Base-by-base conservation (phyloP, 1,140 invertebrate genomes). In the Achatina immaculata region DNA sequence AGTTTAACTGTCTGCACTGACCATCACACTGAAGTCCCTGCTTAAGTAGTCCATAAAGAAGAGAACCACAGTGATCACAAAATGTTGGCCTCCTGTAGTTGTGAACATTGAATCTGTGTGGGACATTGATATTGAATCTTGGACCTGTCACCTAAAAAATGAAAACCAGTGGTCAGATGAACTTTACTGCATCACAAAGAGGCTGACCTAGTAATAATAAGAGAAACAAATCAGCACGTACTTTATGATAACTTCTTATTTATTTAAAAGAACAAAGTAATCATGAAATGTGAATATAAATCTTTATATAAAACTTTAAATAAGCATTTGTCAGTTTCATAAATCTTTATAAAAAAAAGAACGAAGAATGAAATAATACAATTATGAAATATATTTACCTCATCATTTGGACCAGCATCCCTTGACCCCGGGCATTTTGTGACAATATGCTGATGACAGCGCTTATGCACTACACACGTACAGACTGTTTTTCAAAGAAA, bases 21-120 rank as follows among this genome's bases (percentile, higher is more conserved):
- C 96, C 95, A 94, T 98, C 96, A 93, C 99, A 99, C 91, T 99
- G 97, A 82, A 99, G 93, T 43, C 99, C 99, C 93, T 99, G 99
- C 91, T 94, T 96, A 87, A 97, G 95, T 82, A 99, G 94, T 28
- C 98, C 99, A 91, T 99, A 99, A n/a, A 99, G 94, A 87, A 98
- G 92, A 24, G 96, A 97, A 74, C 98, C 99, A 92, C 98, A 99
- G 91, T 99, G 98, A 93, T 99, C 98, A 93, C 99, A 99, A 92
- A 99, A 99, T 48, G 99, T 99, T 90, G 98, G 98, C 82, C 96
- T 93, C 92, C 98, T 99, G 92, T 97, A 99, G 89, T 94, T 99
- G 92, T 99, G 98, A 77, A 93, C 92, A 81, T 91, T 91, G 90
- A 94, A 94, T 38, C 97, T 94, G 93, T 99, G 99, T 75, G 98